These are phyloP conservation scores for Azemiops feae DNA, from an alignment of 2,113 vertebrate genomes.

Conservation along the genomic window DNA sequence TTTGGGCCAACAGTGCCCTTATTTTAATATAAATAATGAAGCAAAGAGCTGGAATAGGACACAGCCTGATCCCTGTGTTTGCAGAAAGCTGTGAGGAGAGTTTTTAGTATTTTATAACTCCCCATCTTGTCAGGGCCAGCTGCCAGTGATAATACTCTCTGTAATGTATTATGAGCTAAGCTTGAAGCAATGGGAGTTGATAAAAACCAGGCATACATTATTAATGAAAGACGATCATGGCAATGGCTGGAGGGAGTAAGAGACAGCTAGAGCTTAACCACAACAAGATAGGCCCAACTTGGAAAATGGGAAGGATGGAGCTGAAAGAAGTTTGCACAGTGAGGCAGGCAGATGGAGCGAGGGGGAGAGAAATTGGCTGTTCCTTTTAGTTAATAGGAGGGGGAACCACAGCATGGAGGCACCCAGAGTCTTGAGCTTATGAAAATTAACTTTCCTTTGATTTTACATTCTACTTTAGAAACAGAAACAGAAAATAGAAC, in stretches of 20 bases:
- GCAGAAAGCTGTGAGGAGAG: background rate
- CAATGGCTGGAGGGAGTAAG: background rate
- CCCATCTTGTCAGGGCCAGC: background rate
- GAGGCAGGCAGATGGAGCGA: background rate
- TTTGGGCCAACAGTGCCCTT: background rate
- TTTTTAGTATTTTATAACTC: constrained; percentile 5
- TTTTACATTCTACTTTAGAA: background rate
- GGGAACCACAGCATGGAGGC: background rate
- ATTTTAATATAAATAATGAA: background rate
- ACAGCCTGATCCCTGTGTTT: background rate
- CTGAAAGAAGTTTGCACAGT: background rate
- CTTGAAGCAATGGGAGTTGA: background rate
- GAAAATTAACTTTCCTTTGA: background rate
- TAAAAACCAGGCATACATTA: constrained; percentile 29
- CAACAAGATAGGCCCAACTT: background rate
- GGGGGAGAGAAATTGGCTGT: background rate
- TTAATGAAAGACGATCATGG: constrained; percentile 25
- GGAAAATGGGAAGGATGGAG: background rate
- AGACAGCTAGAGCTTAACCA: background rate
- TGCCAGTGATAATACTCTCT: background rate
- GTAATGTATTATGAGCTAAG: background rate
- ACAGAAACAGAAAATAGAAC: too few species aligned
- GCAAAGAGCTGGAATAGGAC: background rate
- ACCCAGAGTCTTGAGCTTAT: background rate
- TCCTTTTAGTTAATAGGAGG: background rate